Conservation (phyloP, 2,797 vertebrate species). For the Rhadinocentrus ornatus region DNA sequence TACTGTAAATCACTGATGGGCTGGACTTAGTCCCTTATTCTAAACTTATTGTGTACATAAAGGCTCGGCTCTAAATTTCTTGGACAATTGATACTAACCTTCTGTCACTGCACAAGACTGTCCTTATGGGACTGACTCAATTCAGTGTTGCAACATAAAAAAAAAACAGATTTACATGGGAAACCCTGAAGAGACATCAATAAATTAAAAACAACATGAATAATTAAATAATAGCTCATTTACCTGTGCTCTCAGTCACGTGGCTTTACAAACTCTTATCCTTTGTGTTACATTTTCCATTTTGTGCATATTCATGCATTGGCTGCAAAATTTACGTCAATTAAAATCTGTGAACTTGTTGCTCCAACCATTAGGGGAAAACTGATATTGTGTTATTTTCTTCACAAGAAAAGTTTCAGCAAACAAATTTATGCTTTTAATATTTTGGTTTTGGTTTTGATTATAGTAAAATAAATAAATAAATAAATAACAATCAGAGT, state of each 20-base stretch:
- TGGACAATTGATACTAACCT: slow-evolving; percentile 36
- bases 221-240: neutral
- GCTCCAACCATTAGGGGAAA: neutral
- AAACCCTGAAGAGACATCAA: slow-evolving; percentile 11
- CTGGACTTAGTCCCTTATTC: slow-evolving; percentile 15
- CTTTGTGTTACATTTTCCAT: neutral
- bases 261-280: neutral
- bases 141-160: slow-evolving; percentile 26
- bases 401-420: neutral
- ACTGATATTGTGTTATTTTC: neutral
- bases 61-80: slow-evolving; percentile 38
- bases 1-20: slow-evolving; percentile 12
- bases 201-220: neutral
- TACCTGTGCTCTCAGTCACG: neutral
- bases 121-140: slow-evolving; percentile 24
- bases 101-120: slow-evolving; percentile 37
- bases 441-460: too few relatives aligned
- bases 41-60: slow-evolving; percentile 7
- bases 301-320: neutral
- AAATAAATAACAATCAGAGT: neutral
- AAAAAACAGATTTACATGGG: slow-evolving; percentile 7
- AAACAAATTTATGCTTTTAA: neutral
- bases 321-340: neutral
- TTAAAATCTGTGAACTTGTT: neutral
- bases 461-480: too few relatives aligned